A percentile compares a stretch with the other conserved stretches of the same genome.
Evolutionary conservation across 2,888 invertebrate species (phyloP).

Genomic region (Oasisia sp.): DNA sequence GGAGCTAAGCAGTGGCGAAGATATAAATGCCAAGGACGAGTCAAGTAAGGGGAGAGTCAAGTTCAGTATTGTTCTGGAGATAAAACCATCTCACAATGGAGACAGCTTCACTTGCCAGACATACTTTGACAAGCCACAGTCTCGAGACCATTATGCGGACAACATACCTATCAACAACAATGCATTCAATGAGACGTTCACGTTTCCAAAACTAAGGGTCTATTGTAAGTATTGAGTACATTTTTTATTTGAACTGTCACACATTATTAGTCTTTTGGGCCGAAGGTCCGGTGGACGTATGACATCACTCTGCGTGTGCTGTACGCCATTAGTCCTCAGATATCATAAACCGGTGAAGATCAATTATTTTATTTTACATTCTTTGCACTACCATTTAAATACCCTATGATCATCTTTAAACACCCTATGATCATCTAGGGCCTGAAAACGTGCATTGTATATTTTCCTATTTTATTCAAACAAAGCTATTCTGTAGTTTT

Average conservation of each 20-base stretch:
- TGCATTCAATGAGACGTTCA: not conserved
- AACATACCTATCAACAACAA: slow-evolving; percentile 22
- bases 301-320: too few relatives aligned
- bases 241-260: not conserved
- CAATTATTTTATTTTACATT: too few relatives aligned
- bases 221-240: slow-evolving; percentile 22
- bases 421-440: too few relatives aligned
- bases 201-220: not conserved
- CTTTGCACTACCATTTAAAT: too few relatives aligned
- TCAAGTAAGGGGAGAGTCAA: not conserved
- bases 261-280: not conserved
- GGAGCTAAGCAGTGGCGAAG: not conserved
- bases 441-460: too few relatives aligned
- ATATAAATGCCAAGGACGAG: not conserved
- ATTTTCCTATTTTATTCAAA: too few relatives aligned
- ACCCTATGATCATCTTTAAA: too few relatives aligned
- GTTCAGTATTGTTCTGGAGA: slow-evolving; percentile 21
- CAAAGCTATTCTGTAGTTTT: too few relatives aligned
- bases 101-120: slow-evolving; percentile 20
- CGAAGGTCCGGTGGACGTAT: too few relatives aligned
- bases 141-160: not conserved
- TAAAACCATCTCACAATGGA: slow-evolving; percentile 20
- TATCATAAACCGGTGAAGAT: too few relatives aligned
- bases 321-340: too few relatives aligned
- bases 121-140: slow-evolving; percentile 20